Evolutionary conservation across 2,113 vertebrate genomes (phyloP).

Genomic region (Albula goreensis): DNA sequence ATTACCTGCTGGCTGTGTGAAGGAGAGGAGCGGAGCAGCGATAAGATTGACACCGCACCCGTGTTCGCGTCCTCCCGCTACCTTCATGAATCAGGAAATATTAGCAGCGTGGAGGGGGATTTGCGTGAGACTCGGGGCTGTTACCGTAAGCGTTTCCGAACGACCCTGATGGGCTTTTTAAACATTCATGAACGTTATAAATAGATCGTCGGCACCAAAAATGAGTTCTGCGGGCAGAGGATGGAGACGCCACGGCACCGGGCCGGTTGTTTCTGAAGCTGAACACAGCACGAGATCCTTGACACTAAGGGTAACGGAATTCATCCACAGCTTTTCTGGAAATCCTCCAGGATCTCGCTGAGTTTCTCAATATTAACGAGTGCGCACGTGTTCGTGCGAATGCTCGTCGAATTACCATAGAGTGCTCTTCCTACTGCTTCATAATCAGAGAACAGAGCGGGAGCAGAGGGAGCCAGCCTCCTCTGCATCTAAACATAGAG

Average conservation of each 20-base stretch:
- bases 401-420: neutral
- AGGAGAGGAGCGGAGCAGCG: neutral
- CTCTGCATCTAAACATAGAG: too few relatives aligned
- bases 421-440: neutral
- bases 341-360: neutral
- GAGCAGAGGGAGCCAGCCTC: too few relatives aligned
- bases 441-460: neutral
- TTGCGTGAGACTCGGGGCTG: too few relatives aligned
- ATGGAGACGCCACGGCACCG: too few relatives aligned
- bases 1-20: neutral
- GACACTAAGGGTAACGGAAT: neutral
- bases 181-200: too few relatives aligned
- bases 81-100: neutral
- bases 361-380: neutral
- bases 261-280: too few relatives aligned
- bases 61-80: neutral
- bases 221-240: too few relatives aligned
- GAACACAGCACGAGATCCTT: neutral
- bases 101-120: neutral
- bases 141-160: neutral
- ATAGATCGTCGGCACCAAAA: too few relatives aligned
- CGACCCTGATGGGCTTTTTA: too few relatives aligned
- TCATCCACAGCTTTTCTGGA: neutral
- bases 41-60: neutral
- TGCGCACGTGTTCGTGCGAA: neutral